Conservation (phyloP, 2,113 vertebrate species). For the Antigone vipio region DNA sequence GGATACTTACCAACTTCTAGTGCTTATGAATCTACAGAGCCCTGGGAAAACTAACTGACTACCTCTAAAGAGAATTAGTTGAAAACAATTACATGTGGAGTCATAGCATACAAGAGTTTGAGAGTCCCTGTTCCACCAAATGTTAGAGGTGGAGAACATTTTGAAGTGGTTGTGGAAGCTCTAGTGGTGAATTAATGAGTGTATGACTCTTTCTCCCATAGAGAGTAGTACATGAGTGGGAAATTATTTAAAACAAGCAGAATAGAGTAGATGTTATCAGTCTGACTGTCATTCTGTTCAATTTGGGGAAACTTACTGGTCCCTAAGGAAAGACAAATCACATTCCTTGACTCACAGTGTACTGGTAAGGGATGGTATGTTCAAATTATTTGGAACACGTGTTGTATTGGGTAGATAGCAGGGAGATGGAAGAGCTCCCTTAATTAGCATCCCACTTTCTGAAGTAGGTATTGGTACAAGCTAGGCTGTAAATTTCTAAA, state of each 20-base stretch:
- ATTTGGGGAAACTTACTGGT: conserved; percentile 19
- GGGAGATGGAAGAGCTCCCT: background rate
- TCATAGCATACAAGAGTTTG: background rate
- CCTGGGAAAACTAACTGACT: background rate
- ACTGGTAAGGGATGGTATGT: background rate
- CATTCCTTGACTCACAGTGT: background rate
- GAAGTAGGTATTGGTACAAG: background rate
- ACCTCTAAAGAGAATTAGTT: background rate
- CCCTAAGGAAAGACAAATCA: background rate
- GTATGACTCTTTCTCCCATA: background rate
- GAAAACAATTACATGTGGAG: background rate
- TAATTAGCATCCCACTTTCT: background rate
- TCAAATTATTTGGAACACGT: background rate
- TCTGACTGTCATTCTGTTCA: conserved; percentile 53
- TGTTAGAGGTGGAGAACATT: background rate
- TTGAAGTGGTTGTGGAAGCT: background rate
- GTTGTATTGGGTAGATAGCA: background rate
- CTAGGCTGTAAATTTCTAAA: background rate
- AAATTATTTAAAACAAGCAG: conserved; percentile 18
- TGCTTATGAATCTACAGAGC: background rate
- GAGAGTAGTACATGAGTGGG: background rate
- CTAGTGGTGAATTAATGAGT: background rate
- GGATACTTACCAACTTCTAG: background rate
- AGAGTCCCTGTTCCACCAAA: background rate
- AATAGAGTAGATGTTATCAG: conserved; percentile 33